These are phyloP conservation scores for Arctia plantaginis DNA, from an alignment of 2,888 invertebrate species.

Conservation along the genomic window DNA sequence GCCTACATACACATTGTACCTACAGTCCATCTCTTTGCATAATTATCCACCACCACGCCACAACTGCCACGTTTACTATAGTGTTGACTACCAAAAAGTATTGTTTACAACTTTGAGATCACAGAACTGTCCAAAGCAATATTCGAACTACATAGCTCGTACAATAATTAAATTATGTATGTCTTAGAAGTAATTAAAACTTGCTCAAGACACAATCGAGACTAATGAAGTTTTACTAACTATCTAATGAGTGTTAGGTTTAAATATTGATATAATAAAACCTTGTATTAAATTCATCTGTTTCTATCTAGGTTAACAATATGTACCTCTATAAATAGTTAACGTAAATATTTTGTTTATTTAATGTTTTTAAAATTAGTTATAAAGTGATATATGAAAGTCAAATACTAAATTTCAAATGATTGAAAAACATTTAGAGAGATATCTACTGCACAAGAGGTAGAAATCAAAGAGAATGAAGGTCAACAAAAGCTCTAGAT, in stretches of 20 bases:
- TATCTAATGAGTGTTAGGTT: not conserved
- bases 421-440: no score
- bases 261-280: not conserved
- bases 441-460: no score
- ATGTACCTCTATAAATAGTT: not conserved
- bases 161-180: not conserved
- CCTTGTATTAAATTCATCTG: not conserved
- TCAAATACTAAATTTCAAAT: no score
- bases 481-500: no score
- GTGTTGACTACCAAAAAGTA: not conserved
- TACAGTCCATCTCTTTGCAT: not conserved
- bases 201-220: not conserved
- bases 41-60: not conserved
- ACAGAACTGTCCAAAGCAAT: no score
- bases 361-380: not conserved
- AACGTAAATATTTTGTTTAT: not conserved
- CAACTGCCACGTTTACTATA: not conserved
- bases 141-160: not conserved
- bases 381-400: not conserved
- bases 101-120: not conserved
- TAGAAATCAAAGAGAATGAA: no score
- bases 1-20: not conserved
- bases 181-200: constrained; percentile 2
- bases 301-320: not conserved
- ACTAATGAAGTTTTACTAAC: not conserved